Conservation (phyloP, 1,140 invertebrate species). For the Zophobas morio region DNA sequence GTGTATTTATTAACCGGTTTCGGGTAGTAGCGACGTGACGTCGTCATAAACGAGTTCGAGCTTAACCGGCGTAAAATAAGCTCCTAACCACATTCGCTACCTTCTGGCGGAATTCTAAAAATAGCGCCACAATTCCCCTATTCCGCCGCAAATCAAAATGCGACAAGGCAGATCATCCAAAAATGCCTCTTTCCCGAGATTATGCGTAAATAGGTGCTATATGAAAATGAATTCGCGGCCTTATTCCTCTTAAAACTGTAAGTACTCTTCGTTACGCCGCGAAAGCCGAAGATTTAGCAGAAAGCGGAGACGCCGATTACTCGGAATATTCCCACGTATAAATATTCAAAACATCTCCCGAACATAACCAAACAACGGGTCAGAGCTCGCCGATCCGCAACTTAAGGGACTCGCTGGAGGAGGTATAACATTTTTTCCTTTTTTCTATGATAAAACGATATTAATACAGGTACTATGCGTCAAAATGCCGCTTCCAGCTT, state of each 20-base stretch:
- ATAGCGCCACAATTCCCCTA: too few relatives aligned
- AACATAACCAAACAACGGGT: not conserved
- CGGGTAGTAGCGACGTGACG: too few relatives aligned
- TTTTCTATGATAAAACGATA: too few relatives aligned
- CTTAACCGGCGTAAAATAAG: too few relatives aligned
- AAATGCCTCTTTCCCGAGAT: not conserved
- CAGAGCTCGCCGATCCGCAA: not conserved
- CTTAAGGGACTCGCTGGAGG: not conserved
- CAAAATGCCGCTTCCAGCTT: too few relatives aligned
- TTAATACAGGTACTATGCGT: too few relatives aligned
- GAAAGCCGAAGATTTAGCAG: not conserved
- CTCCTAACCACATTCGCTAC: too few relatives aligned
- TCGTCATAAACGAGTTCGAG: too few relatives aligned
- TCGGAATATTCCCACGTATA: not conserved
- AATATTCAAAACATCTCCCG: not conserved
- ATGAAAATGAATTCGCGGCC: not conserved
- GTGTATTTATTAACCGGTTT: too few relatives aligned
- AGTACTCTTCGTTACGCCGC: conserved; percentile 1
- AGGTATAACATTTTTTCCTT: not conserved
- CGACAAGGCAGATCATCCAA: not conserved
- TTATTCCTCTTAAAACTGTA: not conserved
- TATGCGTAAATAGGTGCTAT: not conserved
- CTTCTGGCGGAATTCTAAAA: too few relatives aligned
- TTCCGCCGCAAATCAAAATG: not conserved
- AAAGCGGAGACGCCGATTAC: conserved; percentile 2